Percentiles rank a stretch among this genome's conserved stretches.
Evolutionary conservation across 2,888 invertebrate genomes (phyloP).

Genomic region (Bibio marci): DNA sequence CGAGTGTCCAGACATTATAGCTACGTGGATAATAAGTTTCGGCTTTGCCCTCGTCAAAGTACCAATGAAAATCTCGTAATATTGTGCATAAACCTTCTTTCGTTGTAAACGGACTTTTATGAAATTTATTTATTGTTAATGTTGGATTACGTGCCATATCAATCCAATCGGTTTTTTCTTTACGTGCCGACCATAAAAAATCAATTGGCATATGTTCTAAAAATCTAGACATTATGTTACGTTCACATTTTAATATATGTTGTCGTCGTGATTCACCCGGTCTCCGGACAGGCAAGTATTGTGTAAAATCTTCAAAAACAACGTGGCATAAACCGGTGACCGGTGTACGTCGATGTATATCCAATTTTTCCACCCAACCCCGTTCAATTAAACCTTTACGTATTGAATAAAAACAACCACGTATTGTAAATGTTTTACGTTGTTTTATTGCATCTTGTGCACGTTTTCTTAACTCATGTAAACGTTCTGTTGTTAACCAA

Average conservation of each 20-base stretch:
- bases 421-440: constrained; percentile 49
- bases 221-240: constrained; percentile 54
- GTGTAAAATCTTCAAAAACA: constrained; percentile 29
- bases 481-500: constrained; percentile 45
- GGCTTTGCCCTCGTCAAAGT: constrained; percentile 63
- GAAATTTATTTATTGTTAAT: constrained; percentile 64
- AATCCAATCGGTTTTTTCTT: constrained; percentile 43
- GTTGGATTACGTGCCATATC: constrained; percentile 33
- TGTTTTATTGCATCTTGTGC: constrained; percentile 48
- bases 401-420: constrained; percentile 54
- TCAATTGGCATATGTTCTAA: constrained; percentile 65
- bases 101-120: constrained; percentile 75
- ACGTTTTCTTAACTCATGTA: constrained; percentile 43
- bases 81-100: constrained; percentile 74
- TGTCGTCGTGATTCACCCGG: constrained; percentile 32
- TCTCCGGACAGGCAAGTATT: constrained; percentile 23
- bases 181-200: constrained; percentile 78
- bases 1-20: constrained; percentile 65
- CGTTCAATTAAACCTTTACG: constrained; percentile 48
- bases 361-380: constrained; percentile 43
- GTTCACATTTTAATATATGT: constrained; percentile 45
- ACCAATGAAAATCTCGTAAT: constrained; percentile 71
- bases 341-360: constrained; percentile 20
- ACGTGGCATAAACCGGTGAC: constrained; percentile 18
- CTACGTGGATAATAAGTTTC: constrained; percentile 73